These are phyloP conservation scores for Calameuta pallipes DNA, from an alignment of 2,888 invertebrate species.

Conservation along the genomic window DNA sequence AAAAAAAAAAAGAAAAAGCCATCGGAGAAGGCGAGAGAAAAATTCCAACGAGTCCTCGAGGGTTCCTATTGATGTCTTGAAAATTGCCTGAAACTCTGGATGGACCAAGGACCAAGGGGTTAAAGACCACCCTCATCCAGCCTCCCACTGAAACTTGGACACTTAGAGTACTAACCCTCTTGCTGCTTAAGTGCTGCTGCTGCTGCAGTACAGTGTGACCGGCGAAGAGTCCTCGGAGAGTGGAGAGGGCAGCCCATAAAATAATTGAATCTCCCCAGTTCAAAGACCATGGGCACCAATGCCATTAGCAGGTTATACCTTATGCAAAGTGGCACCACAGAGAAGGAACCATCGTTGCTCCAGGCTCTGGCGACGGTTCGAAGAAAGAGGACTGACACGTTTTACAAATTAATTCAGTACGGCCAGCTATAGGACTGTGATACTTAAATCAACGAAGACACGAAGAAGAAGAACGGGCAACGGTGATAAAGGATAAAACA, in stretches of 20 bases:
- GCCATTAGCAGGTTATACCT: not conserved
- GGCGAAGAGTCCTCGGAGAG: not conserved
- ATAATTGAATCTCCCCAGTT: not conserved
- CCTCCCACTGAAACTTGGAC: not conserved
- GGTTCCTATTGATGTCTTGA: not conserved
- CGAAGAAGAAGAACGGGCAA: not conserved
- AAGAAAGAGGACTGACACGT: not conserved
- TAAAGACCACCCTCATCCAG: not conserved
- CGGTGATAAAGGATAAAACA: not conserved
- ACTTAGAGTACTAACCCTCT: not conserved
- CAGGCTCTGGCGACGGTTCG: not conserved
- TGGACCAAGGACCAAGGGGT: not conserved
- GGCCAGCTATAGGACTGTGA: not conserved
- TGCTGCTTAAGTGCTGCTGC: not conserved
- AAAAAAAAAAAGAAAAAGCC: constrained; percentile 11
- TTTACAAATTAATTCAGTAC: not conserved
- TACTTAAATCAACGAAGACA: not conserved
- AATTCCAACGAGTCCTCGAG: constrained; percentile 13
- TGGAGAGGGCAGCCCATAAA: not conserved
- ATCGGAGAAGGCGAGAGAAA: constrained; percentile 27
- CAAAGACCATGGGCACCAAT: not conserved
- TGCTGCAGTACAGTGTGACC: not conserved
- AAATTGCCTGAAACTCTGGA: not conserved
- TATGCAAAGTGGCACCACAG: not conserved
- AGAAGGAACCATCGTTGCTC: not conserved